Percentiles rank a stretch among this genome's conserved stretches.
These are phyloP conservation scores for Branchinecta lindahli DNA, from an alignment of 1,140 invertebrate species.

Conservation along the genomic window DNA sequence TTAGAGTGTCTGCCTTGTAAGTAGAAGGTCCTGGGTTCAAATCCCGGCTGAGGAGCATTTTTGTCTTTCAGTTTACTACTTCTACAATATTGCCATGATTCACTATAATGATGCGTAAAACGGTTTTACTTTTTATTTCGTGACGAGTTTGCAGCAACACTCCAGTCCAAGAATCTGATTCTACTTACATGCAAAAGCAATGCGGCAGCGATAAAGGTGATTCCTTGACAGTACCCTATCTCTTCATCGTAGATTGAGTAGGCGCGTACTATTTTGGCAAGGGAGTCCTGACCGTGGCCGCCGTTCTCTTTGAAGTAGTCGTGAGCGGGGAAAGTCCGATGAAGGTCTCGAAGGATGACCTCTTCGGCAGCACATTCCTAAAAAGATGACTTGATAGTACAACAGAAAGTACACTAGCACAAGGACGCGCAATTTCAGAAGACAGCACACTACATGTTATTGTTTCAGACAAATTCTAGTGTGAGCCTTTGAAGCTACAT, in stretches of 20 bases:
- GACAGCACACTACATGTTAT: background rate
- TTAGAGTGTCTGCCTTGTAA: too few species aligned
- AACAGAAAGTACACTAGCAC: background rate
- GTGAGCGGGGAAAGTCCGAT: slow-evolving; percentile 95
- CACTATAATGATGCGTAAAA: too few species aligned
- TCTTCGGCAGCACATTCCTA: slow-evolving; percentile 76
- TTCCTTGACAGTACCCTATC: slow-evolving; percentile 95
- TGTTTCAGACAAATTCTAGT: too few species aligned
- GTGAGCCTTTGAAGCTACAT: too few species aligned
- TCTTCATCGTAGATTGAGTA: slow-evolving; percentile 95
- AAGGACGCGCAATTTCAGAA: too few species aligned
- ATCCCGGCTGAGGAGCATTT: too few species aligned
- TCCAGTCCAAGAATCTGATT: too few species aligned
- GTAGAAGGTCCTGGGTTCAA: too few species aligned
- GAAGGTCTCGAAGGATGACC: slow-evolving; percentile 88
- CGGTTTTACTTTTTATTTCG: too few species aligned
- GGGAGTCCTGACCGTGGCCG: slow-evolving; percentile 78
- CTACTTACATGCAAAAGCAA: slow-evolving; percentile 9
- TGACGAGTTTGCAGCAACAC: too few species aligned
- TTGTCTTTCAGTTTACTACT: too few species aligned
- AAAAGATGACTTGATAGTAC: slow-evolving; percentile 22
- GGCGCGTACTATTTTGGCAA: slow-evolving; percentile 89
- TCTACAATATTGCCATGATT: too few species aligned
- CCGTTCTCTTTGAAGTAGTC: slow-evolving; percentile 90
- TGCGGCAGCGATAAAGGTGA: slow-evolving; percentile 89